Base-by-base conservation (phyloP, 2,113 vertebrate species). In the Eclectus roratus region DNA sequence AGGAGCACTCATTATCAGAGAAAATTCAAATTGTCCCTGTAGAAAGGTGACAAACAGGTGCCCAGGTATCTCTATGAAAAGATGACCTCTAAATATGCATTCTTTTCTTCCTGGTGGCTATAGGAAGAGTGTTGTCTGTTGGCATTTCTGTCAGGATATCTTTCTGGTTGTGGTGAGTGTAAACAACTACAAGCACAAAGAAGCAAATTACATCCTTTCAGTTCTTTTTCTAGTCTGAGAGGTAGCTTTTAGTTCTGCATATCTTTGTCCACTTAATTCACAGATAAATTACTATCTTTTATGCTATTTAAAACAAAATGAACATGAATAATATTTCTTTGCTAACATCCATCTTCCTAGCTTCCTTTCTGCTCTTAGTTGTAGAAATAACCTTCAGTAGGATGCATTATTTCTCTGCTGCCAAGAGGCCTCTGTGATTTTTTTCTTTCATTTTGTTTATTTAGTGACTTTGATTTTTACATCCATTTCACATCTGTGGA, bases 71-170 rank as follows among this genome's bases (percentile, higher is more conserved):
- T 31, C 55, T 41, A 49, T 52, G 73, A 35, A 43, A 56, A 94
- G 74, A 17, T 69, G 94, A 73, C 29, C 43, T 95, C 96, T 97
- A 95, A 97, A 97, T 44, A 39, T 97, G 60, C 85, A 55, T 96
- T 97, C 94, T 97, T 97, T 95, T 97, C 95, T 97, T 91, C 96
- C 93, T 95, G 90, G 27, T 97, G 97, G 81, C 85, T 97, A 10
- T 82, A 97, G 97, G 97, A 97, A 97, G 69, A 97, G 88, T 97
- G 73, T 93, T 97, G 95, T 61, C 97, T 97, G 88, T 97, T 95
- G 97, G 96, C 96, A 97, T 96, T 97, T 97, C 97, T 97, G 85
- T 97, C 97, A 97, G 96, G 97, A 97, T 97, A 96, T 96, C 97
- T 97, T 97, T 96, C 97, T 97, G 96, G 95, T 97, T 97, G 95